These are phyloP conservation scores for Ailurus styani DNA, from an alignment of 2,113 vertebrate species.

Conservation along the genomic window DNA sequence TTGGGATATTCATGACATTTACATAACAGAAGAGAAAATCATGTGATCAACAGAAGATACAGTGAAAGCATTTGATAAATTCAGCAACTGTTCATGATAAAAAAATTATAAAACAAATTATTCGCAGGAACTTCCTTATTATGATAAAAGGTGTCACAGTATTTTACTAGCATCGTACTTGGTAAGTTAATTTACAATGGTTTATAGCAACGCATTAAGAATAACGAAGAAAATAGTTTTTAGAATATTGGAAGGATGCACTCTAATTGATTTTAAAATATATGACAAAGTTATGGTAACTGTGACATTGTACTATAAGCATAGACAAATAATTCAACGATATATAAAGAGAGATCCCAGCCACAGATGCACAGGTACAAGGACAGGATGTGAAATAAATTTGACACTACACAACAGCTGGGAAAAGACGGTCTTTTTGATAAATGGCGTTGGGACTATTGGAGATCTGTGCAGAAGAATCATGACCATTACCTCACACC, in stretches of 20 bases:
- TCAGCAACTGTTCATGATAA: neutral
- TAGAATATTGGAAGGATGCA: neutral
- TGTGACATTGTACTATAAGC: neutral
- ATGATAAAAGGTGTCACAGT: neutral
- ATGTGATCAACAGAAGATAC: neutral
- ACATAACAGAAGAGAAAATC: neutral
- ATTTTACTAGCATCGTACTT: neutral
- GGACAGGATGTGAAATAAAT: neutral
- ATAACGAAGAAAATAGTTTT: neutral
- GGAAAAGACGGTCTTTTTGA: neutral
- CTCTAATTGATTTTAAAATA: neutral
- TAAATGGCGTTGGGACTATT: neutral
- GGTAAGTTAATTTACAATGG: neutral
- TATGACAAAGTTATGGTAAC: neutral
- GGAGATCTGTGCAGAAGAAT: neutral
- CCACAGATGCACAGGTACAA: neutral
- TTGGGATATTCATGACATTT: neutral
- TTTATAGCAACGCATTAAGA: neutral
- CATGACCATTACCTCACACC: neutral
- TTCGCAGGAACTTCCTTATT: neutral
- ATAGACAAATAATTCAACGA: neutral
- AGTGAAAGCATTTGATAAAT: neutral
- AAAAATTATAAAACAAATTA: neutral
- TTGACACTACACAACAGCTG: neutral
- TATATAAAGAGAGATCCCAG: neutral